Conservation (phyloP, 1,140 invertebrate species). For the Habropoda laboriosa region DNA sequence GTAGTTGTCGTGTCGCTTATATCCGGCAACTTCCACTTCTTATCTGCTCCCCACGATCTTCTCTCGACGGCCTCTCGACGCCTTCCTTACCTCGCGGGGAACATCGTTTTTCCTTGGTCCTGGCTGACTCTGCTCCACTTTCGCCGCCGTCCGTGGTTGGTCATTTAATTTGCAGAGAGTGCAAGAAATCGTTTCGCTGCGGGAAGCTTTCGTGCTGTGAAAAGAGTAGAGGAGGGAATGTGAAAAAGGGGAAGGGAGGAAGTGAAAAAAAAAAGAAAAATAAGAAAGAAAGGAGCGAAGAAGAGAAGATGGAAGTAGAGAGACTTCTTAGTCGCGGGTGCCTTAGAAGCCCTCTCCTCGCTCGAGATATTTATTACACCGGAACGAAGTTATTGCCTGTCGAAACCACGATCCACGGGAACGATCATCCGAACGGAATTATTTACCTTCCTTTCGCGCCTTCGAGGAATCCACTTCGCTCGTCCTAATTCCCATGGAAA, state of each 20-base stretch:
- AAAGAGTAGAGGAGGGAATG: background rate
- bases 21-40: background rate
- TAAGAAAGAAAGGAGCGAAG: background rate
- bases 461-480: constrained; percentile 7
- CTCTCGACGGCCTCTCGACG: background rate
- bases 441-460: constrained; percentile 42
- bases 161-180: constrained; percentile 57
- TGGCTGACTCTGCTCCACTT: constrained; percentile 52
- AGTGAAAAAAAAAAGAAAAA: background rate
- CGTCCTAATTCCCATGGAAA: constrained; percentile 12
- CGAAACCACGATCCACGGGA: constrained; percentile 3
- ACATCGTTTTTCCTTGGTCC: constrained; percentile 43
- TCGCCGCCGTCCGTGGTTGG: constrained; percentile 29
- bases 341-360: background rate
- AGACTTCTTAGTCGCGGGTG: background rate
- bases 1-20: background rate
- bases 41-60: constrained; percentile 19
- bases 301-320: too few species aligned
- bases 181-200: constrained; percentile 49
- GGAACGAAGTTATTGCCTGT: constrained; percentile 45
- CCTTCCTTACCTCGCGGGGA: background rate
- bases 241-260: background rate
- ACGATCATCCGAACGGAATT: constrained; percentile 48
- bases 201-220: constrained; percentile 25
- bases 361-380: constrained; percentile 58